These are phyloP conservation scores for Fragum whitleyi DNA, from an alignment of 2,888 invertebrate genomes.

Conservation along the genomic window DNA sequence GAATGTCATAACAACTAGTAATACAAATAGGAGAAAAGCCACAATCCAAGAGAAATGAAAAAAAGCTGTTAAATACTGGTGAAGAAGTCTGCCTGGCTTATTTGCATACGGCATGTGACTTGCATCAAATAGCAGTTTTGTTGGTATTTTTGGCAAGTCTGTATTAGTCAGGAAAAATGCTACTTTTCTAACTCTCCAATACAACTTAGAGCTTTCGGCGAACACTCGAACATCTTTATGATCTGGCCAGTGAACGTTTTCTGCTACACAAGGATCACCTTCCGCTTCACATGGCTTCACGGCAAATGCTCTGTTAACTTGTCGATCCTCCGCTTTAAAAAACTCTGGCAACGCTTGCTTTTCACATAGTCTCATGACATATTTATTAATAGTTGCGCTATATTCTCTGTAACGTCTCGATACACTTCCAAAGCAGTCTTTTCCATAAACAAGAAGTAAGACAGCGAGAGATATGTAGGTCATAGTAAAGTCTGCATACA, in stretches of 20 bases:
- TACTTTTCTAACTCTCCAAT: constrained; percentile 52
- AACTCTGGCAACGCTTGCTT: constrained; percentile 27
- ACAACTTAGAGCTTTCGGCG: neutral
- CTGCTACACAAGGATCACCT: neutral
- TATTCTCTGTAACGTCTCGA: constrained; percentile 78
- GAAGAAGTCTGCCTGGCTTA: constrained; percentile 60
- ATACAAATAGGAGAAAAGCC: constrained; percentile 66
- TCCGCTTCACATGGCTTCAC: neutral
- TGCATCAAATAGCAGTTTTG: constrained; percentile 61
- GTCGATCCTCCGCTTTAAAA: constrained; percentile 42
- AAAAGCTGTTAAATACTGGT: constrained; percentile 50
- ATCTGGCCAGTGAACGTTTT: neutral
- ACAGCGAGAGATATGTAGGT: constrained; percentile 78
- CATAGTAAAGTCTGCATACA: constrained; percentile 77
- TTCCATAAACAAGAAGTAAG: constrained; percentile 76
- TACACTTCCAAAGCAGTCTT: constrained; percentile 79
- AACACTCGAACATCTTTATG: neutral
- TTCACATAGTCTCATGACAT: constrained; percentile 66
- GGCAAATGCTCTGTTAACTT: neutral
- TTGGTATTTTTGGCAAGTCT: constrained; percentile 61
- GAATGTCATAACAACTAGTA: constrained; percentile 67
- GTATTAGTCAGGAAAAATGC: constrained; percentile 58
- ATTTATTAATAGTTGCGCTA: constrained; percentile 74
- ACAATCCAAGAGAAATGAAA: constrained; percentile 53
- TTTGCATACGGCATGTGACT: constrained; percentile 62